Evolutionary conservation across 2,113 vertebrate species (phyloP).

Genomic region (Platysteira castanea): DNA sequence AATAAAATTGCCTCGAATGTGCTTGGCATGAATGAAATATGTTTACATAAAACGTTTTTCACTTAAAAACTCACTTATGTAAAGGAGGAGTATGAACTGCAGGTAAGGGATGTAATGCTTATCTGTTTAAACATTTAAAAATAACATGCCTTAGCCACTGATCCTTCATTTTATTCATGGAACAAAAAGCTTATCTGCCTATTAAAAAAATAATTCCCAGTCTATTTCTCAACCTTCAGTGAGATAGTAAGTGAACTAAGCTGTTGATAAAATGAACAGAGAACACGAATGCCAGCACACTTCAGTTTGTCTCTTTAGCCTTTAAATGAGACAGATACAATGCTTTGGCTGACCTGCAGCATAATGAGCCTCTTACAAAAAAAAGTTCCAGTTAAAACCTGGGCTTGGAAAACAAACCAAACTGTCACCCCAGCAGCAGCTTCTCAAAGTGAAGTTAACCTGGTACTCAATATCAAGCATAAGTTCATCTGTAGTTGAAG

Average conservation of each 20-base stretch:
- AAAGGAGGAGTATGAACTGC: neutral
- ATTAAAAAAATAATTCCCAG: neutral
- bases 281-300: neutral
- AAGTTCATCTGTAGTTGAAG: neutral
- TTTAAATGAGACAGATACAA: neutral
- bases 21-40: neutral
- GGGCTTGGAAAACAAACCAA: neutral
- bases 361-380: neutral
- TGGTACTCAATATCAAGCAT: neutral
- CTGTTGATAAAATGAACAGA: neutral
- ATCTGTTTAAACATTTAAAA: neutral
- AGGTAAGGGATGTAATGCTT: neutral
- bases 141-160: neutral
- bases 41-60: neutral
- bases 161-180: neutral
- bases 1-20: neutral
- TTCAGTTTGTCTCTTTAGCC: neutral
- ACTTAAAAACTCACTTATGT: neutral
- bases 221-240: neutral
- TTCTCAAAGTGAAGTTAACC: neutral
- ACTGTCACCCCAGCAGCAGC: neutral
- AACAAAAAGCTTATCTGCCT: neutral
- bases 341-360: neutral
- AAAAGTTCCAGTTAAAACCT: neutral
- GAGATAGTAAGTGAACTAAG: neutral